Conservation (phyloP, 2,888 invertebrate genomes). For the Agrochola litura region DNA sequence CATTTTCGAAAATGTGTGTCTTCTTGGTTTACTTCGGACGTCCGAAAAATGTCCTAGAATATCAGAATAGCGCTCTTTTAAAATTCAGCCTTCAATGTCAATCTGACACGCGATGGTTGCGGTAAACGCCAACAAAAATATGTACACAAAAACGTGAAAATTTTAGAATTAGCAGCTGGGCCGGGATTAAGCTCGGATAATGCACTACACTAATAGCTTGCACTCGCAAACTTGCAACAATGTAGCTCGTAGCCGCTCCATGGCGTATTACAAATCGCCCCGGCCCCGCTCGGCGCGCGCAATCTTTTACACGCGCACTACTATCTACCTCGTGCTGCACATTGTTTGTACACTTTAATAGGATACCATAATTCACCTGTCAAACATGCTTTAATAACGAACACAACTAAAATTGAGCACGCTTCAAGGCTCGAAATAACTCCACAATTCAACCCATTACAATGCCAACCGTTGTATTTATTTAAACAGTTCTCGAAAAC, state of each 20-base stretch:
- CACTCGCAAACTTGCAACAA: constrained; percentile 59
- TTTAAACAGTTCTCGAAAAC: constrained; percentile 53
- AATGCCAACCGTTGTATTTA: constrained; percentile 41
- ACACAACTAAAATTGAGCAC: constrained; percentile 62
- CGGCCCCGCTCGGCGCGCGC: constrained; percentile 61
- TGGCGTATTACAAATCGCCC: constrained; percentile 69
- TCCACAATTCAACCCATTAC: constrained; percentile 47
- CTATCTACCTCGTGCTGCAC: constrained; percentile 63
- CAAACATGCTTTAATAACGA: constrained; percentile 64
- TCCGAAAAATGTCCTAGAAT: neutral
- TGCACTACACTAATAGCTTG: constrained; percentile 53
- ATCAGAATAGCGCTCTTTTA: constrained; percentile 1
- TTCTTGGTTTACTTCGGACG: neutral
- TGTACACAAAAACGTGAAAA: constrained; percentile 50
- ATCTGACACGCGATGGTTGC: constrained; percentile 51
- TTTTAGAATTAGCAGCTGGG: constrained; percentile 51
- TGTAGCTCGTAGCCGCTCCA: constrained; percentile 51
- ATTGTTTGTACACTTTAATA: constrained; percentile 66
- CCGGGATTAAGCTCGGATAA: constrained; percentile 48
- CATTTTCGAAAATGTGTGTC: neutral
- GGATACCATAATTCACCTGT: constrained; percentile 64
- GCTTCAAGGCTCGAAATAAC: constrained; percentile 55
- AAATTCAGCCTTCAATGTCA: constrained; percentile 50
- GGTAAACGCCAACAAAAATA: constrained; percentile 31
- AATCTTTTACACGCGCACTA: constrained; percentile 60